Conservation (phyloP, 2,888 invertebrate species). For the Neocrepidodera transversa region DNA sequence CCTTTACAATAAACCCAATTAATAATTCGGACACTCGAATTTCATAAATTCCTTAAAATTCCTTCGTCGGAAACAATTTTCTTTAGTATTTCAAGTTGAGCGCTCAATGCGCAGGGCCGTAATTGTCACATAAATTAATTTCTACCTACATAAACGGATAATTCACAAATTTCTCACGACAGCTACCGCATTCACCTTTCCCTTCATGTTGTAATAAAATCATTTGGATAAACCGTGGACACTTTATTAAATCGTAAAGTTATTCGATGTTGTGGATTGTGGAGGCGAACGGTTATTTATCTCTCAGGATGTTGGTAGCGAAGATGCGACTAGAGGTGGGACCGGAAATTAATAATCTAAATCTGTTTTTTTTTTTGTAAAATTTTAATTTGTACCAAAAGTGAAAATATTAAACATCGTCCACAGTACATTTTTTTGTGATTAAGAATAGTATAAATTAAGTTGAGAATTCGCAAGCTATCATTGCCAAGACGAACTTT, state of each 20-base stretch:
- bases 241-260: constrained; percentile 33
- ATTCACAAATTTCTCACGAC: constrained; percentile 29
- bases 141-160: constrained; percentile 24
- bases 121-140: constrained; percentile 33
- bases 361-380: too few relatives aligned
- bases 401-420: too few relatives aligned
- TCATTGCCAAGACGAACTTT: too few relatives aligned
- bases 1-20: constrained; percentile 18
- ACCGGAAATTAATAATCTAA: too few relatives aligned
- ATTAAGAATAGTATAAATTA: too few relatives aligned
- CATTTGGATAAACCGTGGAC: constrained; percentile 32
- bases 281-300: constrained; percentile 33
- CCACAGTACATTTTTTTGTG: too few relatives aligned
- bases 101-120: constrained; percentile 19
- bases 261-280: constrained; percentile 16
- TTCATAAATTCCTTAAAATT: constrained; percentile 21
- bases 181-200: constrained; percentile 25
- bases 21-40: constrained; percentile 21
- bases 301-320: constrained; percentile 30
- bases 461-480: too few relatives aligned
- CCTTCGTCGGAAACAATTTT: constrained; percentile 10
- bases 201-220: constrained; percentile 27
- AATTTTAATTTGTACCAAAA: too few relatives aligned
- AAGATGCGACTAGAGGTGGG: constrained; percentile 1
- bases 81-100: neutral